phyloP scores from a whole-genome alignment of 2,113 vertebrate species.

The Tetrao urogallus region DNA sequence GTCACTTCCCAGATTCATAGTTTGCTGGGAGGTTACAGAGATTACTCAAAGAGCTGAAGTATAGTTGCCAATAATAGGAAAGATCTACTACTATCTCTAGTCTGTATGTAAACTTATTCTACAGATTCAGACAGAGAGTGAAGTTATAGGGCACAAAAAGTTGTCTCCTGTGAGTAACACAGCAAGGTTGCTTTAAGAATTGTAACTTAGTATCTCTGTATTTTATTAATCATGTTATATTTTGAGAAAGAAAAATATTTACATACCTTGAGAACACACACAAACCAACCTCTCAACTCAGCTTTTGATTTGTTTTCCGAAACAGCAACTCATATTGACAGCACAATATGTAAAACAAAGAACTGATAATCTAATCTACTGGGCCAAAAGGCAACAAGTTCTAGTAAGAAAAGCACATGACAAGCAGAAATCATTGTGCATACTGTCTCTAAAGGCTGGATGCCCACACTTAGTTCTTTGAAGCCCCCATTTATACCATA shows the following conservation, averaged over 20 bases:
- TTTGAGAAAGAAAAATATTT: constrained; percentile 8
- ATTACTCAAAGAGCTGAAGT: neutral
- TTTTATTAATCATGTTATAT: neutral
- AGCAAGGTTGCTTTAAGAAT: neutral
- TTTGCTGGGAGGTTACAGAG: neutral
- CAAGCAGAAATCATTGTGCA: neutral
- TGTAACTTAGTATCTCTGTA: neutral
- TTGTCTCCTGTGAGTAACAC: neutral
- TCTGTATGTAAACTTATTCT: neutral
- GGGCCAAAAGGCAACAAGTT: neutral
- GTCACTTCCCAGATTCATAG: neutral
- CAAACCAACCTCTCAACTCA: neutral
- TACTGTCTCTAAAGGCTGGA: neutral
- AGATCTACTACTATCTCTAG: neutral
- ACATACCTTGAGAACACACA: neutral
- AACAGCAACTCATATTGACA: neutral
- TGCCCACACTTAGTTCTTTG: neutral
- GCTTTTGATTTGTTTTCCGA: neutral
- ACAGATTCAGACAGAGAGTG: neutral
- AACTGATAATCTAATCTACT: neutral
- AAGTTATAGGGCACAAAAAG: neutral
- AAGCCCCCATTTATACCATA: constrained; percentile 44
- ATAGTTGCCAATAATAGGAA: neutral
- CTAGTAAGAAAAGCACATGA: neutral
- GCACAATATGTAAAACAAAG: neutral